phyloP scores from a whole-genome alignment of 2,113 vertebrate species.

The Lipotes vexillifer region DNA sequence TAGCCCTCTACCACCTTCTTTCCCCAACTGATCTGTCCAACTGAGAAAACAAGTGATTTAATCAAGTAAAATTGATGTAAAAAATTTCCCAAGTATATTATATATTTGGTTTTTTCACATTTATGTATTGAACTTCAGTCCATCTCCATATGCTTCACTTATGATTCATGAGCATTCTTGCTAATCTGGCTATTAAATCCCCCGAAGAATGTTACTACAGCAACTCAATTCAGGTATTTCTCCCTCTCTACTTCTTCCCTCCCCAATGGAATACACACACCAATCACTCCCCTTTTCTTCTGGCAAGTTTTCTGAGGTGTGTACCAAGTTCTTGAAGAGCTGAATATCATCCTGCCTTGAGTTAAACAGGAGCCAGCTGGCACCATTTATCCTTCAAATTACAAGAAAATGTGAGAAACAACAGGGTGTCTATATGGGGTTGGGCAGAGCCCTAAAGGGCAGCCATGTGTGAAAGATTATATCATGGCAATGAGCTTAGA shows the following conservation, averaged over 20 bases:
- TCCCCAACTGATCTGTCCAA: not conserved
- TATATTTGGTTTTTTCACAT: not conserved
- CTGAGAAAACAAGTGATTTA: conserved; percentile 10
- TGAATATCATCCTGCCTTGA: conserved; percentile 69
- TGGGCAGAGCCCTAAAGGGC: conserved; percentile 53
- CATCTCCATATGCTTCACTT: not conserved
- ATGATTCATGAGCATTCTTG: not conserved
- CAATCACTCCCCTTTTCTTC: not conserved
- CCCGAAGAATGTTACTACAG: not conserved
- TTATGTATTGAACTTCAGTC: not conserved
- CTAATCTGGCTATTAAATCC: not conserved
- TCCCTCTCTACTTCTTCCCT: not conserved
- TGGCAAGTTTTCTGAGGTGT: conserved; percentile 54
- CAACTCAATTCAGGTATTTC: not conserved
- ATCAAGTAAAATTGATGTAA: not conserved
- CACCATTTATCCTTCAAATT: conserved; percentile 63
- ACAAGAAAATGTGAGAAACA: conserved; percentile 69
- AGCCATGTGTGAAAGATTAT: conserved; percentile 38
- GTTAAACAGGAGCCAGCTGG: conserved; percentile 66
- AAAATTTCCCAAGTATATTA: not conserved
- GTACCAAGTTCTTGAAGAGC: conserved; percentile 65
- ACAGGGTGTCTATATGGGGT: conserved; percentile 45
- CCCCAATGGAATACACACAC: not conserved
- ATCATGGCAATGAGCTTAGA: conserved; percentile 29
- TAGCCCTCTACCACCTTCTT: not conserved